phyloP scores from a whole-genome alignment of 2,888 invertebrate species.

The Tupiocoris notatus region DNA sequence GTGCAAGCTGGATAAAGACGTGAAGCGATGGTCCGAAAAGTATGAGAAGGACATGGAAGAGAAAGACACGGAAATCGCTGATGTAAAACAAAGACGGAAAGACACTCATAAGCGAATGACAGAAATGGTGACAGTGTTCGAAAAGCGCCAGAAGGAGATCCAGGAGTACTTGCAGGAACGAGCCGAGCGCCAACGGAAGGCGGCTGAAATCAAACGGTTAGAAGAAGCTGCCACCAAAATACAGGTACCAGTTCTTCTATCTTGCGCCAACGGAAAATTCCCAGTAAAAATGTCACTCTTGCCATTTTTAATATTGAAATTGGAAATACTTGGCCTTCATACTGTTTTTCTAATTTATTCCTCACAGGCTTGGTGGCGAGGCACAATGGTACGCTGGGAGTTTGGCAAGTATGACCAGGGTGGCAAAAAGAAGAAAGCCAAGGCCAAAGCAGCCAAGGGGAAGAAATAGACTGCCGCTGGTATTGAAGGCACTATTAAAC shows the following conservation, averaged over 20 bases:
- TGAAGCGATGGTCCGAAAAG: constrained; percentile 27
- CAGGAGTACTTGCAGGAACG: constrained; percentile 12
- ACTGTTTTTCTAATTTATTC: too few species aligned
- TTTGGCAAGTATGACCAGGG: constrained; percentile 54
- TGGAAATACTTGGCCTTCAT: too few species aligned
- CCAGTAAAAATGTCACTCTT: too few species aligned
- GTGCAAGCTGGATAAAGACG: constrained; percentile 37
- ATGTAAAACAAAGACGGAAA: constrained; percentile 25
- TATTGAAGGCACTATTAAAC: too few species aligned
- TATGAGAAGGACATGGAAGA: constrained; percentile 39
- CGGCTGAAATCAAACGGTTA: constrained; percentile 40
- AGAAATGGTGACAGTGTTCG: constrained; percentile 8
- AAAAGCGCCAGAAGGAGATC: constrained; percentile 15
- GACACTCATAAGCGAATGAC: constrained; percentile 21
- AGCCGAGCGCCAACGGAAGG: constrained; percentile 27
- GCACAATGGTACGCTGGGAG: constrained; percentile 56
- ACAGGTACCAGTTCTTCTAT: too few species aligned
- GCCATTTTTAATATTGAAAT: too few species aligned
- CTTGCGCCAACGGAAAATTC: too few species aligned
- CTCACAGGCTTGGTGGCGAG: constrained; percentile 57
- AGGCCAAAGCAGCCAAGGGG: constrained; percentile 30
- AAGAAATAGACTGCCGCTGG: constrained; percentile 1
- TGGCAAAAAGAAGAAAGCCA: constrained; percentile 46
- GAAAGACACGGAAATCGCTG: constrained; percentile 34
- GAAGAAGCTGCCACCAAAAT: constrained; percentile 51